phyloP scores from a whole-genome alignment of 2,113 vertebrate species.

The Loxodonta africana region DNA sequence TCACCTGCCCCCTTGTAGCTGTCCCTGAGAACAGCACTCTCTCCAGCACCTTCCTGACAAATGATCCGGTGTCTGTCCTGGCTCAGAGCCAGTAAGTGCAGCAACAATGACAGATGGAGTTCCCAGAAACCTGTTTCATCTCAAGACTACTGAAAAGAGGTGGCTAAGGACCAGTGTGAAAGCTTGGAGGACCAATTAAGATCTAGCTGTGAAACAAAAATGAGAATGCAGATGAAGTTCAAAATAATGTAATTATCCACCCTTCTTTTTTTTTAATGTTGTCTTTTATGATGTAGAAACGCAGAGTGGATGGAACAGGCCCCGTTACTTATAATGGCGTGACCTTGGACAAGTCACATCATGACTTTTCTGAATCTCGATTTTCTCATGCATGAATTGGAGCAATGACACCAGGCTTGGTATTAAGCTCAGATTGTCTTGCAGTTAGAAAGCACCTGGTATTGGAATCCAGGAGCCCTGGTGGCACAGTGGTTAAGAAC shows the following conservation, averaged over 20 bases:
- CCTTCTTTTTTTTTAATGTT: no score
- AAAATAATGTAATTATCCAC: not conserved
- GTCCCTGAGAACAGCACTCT: not conserved
- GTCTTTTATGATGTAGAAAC: not conserved
- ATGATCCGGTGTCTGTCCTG: rapidly evolving
- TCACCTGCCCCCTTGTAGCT: not conserved
- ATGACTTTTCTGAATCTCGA: not conserved
- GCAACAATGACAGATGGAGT: not conserved
- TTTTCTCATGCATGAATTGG: not conserved
- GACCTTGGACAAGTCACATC: not conserved
- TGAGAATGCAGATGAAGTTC: not conserved
- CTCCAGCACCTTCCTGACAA: not conserved
- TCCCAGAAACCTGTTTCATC: not conserved
- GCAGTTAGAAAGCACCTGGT: not conserved
- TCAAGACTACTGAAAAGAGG: not conserved
- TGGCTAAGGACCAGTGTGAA: not conserved
- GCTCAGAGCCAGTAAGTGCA: not conserved
- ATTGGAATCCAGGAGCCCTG: not conserved
- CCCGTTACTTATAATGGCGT: not conserved
- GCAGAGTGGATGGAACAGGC: not conserved
- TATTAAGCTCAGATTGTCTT: not conserved
- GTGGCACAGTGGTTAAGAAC: no score
- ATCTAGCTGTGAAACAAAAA: not conserved
- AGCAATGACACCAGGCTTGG: not conserved
- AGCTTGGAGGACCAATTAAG: not conserved